A percentile compares a stretch with the other conserved stretches of the same genome.
These are phyloP conservation scores for Thereuonema tuberculata DNA, from an alignment of 1,140 invertebrate species.

Conservation along the genomic window DNA sequence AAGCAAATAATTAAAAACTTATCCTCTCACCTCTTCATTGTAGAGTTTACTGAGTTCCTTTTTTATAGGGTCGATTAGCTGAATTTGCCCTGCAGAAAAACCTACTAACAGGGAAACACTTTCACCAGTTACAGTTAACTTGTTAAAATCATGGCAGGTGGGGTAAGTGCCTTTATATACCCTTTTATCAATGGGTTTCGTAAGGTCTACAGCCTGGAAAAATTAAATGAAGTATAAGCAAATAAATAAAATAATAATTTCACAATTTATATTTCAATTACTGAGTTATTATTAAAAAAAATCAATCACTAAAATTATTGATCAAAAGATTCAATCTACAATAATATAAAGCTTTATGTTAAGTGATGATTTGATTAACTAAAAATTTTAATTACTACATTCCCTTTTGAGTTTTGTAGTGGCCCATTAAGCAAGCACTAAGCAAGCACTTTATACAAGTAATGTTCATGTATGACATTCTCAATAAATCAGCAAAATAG, in stretches of 20 bases:
- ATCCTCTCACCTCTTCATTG: conserved; percentile 96
- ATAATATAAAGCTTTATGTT: no score
- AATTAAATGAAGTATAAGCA: conserved; percentile 24
- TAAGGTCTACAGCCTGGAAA: conserved; percentile 74
- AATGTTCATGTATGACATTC: no score
- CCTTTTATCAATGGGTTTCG: conserved; percentile 92
- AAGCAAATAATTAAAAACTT: not conserved
- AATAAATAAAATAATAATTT: conserved; percentile 12
- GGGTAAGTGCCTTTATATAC: conserved; percentile 98
- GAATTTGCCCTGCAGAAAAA: conserved; percentile 92
- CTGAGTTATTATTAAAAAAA: no score
- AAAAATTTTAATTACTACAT: no score
- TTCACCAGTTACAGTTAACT: conserved; percentile 59
- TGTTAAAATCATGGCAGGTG: conserved; percentile 97
- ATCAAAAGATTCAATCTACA: no score
- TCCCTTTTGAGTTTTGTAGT: no score
- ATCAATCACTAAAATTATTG: no score
- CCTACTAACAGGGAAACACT: conserved; percentile 78
- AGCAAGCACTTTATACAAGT: no score
- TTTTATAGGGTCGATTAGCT: conserved; percentile 90
- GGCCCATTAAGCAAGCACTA: no score
- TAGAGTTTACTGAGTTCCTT: conserved; percentile 92
- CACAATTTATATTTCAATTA: no score
- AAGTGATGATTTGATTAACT: no score
- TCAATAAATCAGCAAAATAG: no score